Base-by-base conservation (phyloP, 2,888 invertebrate species). In the Schizotus pectinicornis region DNA sequence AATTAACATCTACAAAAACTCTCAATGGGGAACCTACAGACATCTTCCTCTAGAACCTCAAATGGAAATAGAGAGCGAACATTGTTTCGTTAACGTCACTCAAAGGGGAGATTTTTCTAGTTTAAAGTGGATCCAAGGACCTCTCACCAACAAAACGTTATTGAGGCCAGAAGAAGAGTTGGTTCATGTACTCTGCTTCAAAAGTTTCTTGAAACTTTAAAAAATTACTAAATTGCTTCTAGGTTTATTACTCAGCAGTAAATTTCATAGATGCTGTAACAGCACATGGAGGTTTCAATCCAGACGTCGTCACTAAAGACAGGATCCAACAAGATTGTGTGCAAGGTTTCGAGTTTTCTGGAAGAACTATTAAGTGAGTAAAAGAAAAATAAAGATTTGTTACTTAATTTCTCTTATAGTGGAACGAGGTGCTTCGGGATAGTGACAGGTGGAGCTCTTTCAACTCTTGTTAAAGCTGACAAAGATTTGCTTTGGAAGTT, bases 191-290 rank as follows among this genome's bases (percentile, higher is more conserved):
- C 55, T 3, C 5, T 53, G 55, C 55, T 37, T 1, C 31, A 22
- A 22, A 41, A 6, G 7, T 7, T 9, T 14, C 14, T 7, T 9
- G 6, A 6, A 14, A 30, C 1, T 7, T n/a, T n/a, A 2, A 5
- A 30, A 30, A 2, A 14, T 51, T 11, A 9, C 13, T 8, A 2
- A 13, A 30, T 5, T 36, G 8, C 47, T 62, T 13, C 31, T 30
- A 69, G 66, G 56, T 64, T 8, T 84, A 88, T 69, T 94, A 90
- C 73, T 80, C 93, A 0, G 86, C 95, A 0, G 77, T 98, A 8
- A 98, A 98, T 80, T 97, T 96, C 86, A 88, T 94, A 71, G 97
- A 98, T 77, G 83, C 97, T 0, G 96, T 97, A 97, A 82, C 93
- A 1, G 93, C 95, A 0, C 93, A 92, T 0, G 96, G 95, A 1